Conservation (phyloP, 1,140 invertebrate species). For the Pseudomyrmex cubaensis region DNA sequence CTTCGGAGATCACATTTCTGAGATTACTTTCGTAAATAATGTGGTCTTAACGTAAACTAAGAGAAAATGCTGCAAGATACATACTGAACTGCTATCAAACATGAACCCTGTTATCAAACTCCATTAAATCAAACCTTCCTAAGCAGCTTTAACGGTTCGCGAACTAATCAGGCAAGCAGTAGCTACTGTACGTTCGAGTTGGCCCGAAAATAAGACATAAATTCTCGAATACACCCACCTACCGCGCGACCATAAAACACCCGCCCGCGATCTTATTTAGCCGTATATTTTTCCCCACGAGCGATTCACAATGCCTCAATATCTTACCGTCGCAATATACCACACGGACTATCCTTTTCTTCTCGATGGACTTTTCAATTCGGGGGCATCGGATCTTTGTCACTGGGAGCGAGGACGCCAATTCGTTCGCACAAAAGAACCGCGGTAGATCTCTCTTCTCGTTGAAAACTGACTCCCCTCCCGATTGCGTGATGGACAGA, state of each 20-base stretch:
- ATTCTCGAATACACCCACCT: conserved; percentile 59
- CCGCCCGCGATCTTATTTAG: conserved; percentile 66
- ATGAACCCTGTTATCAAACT: conserved; percentile 17
- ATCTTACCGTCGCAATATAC: conserved; percentile 68
- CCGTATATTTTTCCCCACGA: conserved; percentile 72
- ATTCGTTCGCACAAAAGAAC: conserved; percentile 71
- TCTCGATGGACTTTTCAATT: conserved; percentile 72
- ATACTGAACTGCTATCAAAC: conserved; percentile 17
- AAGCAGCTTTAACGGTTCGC: conserved; percentile 44
- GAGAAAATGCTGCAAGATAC: conserved; percentile 1
- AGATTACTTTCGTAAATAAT: neutral
- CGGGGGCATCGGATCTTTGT: conserved; percentile 65
- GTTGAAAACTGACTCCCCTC: conserved; percentile 65
- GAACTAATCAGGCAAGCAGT: conserved; percentile 47
- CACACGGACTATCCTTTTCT: conserved; percentile 59
- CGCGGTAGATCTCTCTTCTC: conserved; percentile 37
- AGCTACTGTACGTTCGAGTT: conserved; percentile 35
- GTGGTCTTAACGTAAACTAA: neutral
- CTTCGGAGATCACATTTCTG: neutral
- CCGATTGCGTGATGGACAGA: conserved; percentile 68
- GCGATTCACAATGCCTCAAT: conserved; percentile 68
- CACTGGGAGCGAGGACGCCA: conserved; percentile 53
- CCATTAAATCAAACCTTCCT: conserved; percentile 43
- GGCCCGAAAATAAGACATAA: conserved; percentile 67
- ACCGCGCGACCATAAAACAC: conserved; percentile 68